Conservation (phyloP, 1,140 invertebrate genomes). For the Batillaria attramentaria region DNA sequence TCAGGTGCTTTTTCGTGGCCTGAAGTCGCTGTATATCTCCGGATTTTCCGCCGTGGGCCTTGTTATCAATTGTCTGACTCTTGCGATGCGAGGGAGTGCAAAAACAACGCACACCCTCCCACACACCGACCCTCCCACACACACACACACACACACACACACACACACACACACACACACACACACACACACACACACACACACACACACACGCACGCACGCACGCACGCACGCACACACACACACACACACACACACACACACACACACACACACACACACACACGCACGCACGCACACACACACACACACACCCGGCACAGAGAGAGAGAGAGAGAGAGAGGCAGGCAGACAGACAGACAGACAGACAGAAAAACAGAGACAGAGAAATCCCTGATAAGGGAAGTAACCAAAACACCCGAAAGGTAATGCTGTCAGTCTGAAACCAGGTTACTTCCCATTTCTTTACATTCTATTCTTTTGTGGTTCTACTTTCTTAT, state of each 20-base stretch:
- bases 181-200: background rate
- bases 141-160: background rate
- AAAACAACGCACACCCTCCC: too few relatives aligned
- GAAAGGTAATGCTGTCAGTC: background rate
- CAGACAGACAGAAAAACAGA: background rate
- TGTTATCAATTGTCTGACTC: too few relatives aligned
- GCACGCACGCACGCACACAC: background rate
- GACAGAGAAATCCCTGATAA: background rate
- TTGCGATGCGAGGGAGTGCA: too few relatives aligned
- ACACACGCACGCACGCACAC: background rate
- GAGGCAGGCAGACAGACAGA: background rate
- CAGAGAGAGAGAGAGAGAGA: slow-evolving; percentile 16
- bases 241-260: background rate
- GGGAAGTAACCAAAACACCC: background rate
- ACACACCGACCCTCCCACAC: too few relatives aligned
- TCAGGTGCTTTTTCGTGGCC: too few relatives aligned
- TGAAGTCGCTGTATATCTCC: too few relatives aligned
- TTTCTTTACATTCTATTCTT: too few relatives aligned
- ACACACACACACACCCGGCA: background rate
- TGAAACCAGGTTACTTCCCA: too few relatives aligned
- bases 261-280: background rate
- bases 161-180: background rate
- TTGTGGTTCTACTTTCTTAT: too few relatives aligned
- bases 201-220: background rate
- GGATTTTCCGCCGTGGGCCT: too few relatives aligned